Evolutionary conservation across 1,140 invertebrate species (phyloP), one percentile per base, ranked within the genome.

Genomic region (Trichogramma pretiosum): DNA sequence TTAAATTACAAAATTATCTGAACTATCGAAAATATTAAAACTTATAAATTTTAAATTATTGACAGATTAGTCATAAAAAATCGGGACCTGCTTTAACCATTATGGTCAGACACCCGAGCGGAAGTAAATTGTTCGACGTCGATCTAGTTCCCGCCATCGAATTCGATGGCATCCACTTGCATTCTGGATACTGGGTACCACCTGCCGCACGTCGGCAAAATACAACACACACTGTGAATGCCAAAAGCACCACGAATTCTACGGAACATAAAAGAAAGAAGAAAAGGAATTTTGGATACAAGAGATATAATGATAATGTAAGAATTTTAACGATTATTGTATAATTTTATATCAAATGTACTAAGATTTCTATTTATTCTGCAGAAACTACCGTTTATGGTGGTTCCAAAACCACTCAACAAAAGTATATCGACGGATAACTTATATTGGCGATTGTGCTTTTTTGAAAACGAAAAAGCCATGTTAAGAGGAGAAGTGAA

Each of bases 71-170:
- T 19, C 62, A 63, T 36, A 66, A 45, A 39, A 63, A 68, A 24
- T 62, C 63, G 4, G 73, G 74, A 2, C 74, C 74, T 3, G 73
- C 74, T 0, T 73, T 71, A 48, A 76, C 73, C 2, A 36, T 75
- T 14, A 59, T 51, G 16, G 52, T 74, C 11, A 34, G 11, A 38
- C 7, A 54, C 28, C n/a, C 38, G 1, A 1, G 41, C 2, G 5
- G 9, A 10, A 11, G 7, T 17, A 46, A 3, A 53, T 63, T 77
- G 13, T n/a, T n/a, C n/a, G 53, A 62, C 45, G 62, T 75, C 2
- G 74, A 77, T 49, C 50, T 77, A 30, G 74, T 72, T 26, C 72
- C 74, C 0, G 67, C 65, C 8, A 61, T 77, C 28, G 56, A 60
- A 48, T 75, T 75, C 39, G 26, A 28, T 16, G 14, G 24, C 14